Evolutionary conservation across 2,888 invertebrate species (phyloP), one percentile per base, ranked within the genome.

Genomic region (Toxonevra muliebris): DNA sequence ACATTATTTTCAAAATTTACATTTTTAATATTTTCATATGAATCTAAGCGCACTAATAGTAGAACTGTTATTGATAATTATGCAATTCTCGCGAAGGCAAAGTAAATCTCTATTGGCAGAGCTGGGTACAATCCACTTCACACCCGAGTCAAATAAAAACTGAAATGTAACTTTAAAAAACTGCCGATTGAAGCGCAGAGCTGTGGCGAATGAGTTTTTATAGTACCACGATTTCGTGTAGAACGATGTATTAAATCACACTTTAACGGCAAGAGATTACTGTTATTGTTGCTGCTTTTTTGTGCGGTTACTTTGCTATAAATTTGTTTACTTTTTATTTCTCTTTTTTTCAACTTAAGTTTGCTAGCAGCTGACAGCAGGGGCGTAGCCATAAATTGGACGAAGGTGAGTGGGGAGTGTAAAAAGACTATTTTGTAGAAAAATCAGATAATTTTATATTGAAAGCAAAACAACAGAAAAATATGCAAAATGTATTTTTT

Each of bases 131-230:
- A 50, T 52, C 65, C 65, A 58, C 58, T 65, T 52, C 65, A 53
- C 50, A 52, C 42, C n/a, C 65, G 59, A 41, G 65, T 50, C 43
- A 13, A 43, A 52, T 58, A 20, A 65, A 52, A 58, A 65, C 65
- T 65, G 20, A 65, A 59, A 30, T 53, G 11, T n/a, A 48, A 48
- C 11, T 10, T 48, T 48, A 10, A 5, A 13, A 48, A 15, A 48
- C 15, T 15, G 15, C 48, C n/a, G 15, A 8, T 13, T 13, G 5
- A 48, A 15, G n/a, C 15, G 48, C 48, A 5, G 48, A n/a, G 48
- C 48, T 48, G n/a, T 10, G 48, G 48, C 48, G 15, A 15, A n/a
- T 15, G 48, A 7, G 15, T 8, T n/a, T 48, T 15, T 1, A 15
- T 45, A 30, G 30, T 30, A 30, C 30, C 30, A 4, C 30, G 7